Evolutionary conservation across 2,888 invertebrate genomes (phyloP).

Genomic region (Drepanosiphum platanoidis): DNA sequence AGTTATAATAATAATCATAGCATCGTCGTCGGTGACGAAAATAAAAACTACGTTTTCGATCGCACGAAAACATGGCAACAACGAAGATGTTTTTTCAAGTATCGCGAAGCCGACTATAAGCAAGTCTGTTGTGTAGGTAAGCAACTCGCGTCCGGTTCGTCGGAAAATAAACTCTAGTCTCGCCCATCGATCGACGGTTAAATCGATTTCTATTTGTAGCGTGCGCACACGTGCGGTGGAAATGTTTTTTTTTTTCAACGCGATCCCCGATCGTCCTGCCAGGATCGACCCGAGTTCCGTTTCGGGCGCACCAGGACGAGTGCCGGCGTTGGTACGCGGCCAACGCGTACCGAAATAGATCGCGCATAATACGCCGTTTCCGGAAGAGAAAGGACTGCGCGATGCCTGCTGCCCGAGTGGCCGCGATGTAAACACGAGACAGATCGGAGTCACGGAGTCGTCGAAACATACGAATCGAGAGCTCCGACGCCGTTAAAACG

Average conservation of each 20-base stretch:
- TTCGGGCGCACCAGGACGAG: neutral
- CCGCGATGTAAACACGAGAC: neutral
- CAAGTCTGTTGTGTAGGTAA: too few species aligned
- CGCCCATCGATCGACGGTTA: too few species aligned
- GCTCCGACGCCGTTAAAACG: too few species aligned
- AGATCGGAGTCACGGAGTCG: neutral
- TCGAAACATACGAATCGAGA: neutral
- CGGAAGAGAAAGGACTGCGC: conserved; percentile 24
- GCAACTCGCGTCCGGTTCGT: too few species aligned
- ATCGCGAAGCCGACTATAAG: too few species aligned
- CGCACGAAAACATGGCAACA: too few species aligned
- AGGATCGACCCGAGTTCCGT: conserved; percentile 32
- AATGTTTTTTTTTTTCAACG: conserved; percentile 9
- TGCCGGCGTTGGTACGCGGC: conserved; percentile 25
- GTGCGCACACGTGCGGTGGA: neutral
- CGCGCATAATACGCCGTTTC: conserved; percentile 19
- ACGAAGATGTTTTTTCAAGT: too few species aligned
- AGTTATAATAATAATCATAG: too few species aligned
- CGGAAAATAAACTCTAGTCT: too few species aligned
- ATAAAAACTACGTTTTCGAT: too few species aligned
- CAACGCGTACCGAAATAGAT: conserved; percentile 48
- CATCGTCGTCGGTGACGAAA: too few species aligned
- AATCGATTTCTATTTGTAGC: conserved; percentile 26
- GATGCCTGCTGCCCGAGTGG: neutral
- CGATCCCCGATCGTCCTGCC: conserved; percentile 24